Base-by-base conservation (phyloP, 2,113 vertebrate species). In the Amphiprion ocellaris region DNA sequence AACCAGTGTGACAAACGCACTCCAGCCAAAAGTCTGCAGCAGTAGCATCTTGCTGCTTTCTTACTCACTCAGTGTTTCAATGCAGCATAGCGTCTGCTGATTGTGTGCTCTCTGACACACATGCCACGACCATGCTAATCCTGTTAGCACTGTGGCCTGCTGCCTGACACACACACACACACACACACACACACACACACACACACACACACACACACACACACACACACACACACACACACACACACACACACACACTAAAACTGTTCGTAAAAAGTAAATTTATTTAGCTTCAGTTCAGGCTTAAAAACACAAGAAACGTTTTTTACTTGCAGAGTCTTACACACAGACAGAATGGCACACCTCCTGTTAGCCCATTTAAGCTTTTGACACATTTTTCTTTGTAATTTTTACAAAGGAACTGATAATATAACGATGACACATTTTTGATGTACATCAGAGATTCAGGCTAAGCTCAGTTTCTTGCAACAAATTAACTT, bases 101-200 rank as follows among this genome's bases (percentile, higher is more conserved):
- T 61, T 30, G 39, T 83, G 69, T 83, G 77, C 77, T 63, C 56
- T 66, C 33, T 78, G 82, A 76, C 74, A 79, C 63, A 76, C 79
- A 76, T 70, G 61, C 68, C 50, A 61, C 33, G 2, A 77, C 77
- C 78, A 82, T 71, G 71, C 50, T 86, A 90, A 90, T 90, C 88
- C 85, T 84, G 81, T 88, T 88, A 90, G 64, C n/a, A 28, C 64
- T 52, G 63, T 54, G 37, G 67, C 73, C 66, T 39, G 44, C 60
- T 68, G 74, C 49, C 70, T 33, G 11, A 77, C 68, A 53, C 67
- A 23, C 52, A 68, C 64, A 64, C 69, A 73, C 64, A 37, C 62
- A 39, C 68, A 64, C 56, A 61, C 64, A 53, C 66, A 68, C 49
- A 55, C 30, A 69, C 65, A 52, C 12, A 24, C 10, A 54, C 65